Conservation (phyloP, 2,113 vertebrate species). For the Psilopsiagon aymara region DNA sequence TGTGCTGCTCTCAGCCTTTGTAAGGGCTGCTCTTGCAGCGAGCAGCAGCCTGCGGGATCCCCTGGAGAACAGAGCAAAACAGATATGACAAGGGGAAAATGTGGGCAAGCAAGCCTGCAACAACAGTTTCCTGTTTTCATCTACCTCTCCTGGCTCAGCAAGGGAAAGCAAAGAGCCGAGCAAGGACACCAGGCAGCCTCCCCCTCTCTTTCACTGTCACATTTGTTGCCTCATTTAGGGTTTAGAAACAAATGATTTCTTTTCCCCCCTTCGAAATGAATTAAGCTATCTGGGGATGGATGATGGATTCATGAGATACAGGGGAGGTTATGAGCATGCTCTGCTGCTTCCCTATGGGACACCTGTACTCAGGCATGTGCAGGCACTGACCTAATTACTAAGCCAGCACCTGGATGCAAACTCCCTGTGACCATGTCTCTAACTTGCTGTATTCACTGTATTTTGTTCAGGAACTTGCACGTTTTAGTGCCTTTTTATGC, state of each 20-base stretch:
- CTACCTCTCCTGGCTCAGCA: not conserved
- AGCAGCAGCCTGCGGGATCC: not conserved
- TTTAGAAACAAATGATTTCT: conserved; percentile 48
- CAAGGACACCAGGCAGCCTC: conserved; percentile 37
- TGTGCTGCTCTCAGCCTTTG: not conserved
- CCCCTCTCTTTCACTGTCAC: conserved; percentile 51
- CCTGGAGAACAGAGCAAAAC: conserved; percentile 1
- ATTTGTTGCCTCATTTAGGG: conserved; percentile 48
- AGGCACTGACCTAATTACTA: conserved; percentile 69
- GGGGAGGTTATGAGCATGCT: conserved; percentile 55
- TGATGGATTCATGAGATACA: conserved; percentile 58
- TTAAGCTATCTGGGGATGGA: conserved; percentile 64
- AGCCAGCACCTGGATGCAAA: conserved; percentile 60
- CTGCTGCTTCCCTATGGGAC: conserved; percentile 52
- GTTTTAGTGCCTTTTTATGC: conserved; percentile 30
- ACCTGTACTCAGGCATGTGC: conserved; percentile 56
- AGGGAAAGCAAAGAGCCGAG: conserved; percentile 29
- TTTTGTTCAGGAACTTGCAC: conserved; percentile 34
- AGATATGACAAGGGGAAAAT: conserved; percentile 20
- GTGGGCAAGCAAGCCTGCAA: conserved; percentile 17
- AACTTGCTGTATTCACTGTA: conserved; percentile 34
- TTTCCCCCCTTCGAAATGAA: conserved; percentile 58
- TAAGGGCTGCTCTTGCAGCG: not conserved
- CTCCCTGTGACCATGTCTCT: conserved; percentile 14
- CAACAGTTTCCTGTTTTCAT: conserved; percentile 5